Percentiles rank a stretch among this genome's conserved stretches.
phyloP scores from a whole-genome alignment of 2,797 vertebrate species.

The Melanotaenia pygmaea region DNA sequence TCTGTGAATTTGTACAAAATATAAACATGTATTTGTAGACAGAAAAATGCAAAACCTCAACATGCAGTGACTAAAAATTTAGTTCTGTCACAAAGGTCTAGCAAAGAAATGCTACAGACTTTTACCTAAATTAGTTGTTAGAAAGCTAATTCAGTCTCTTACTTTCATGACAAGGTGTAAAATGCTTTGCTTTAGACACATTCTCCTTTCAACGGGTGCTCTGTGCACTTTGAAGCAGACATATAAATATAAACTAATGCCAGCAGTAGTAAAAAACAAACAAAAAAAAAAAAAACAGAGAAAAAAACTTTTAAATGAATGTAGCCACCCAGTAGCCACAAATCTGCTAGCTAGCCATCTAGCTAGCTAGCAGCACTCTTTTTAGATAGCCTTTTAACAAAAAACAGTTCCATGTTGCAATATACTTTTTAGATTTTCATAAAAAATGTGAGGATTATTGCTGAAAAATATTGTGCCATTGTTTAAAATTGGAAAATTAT shows the following conservation, averaged over 20 bases:
- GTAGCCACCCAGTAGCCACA: not conserved
- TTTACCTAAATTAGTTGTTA: not conserved
- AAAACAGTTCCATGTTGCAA: not conserved
- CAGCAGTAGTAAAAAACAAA: not conserved
- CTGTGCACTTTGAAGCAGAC: not conserved
- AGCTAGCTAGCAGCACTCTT: not conserved
- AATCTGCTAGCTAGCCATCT: not conserved
- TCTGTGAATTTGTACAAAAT: slow-evolving; percentile 17
- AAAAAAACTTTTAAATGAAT: not conserved
- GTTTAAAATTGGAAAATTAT: not conserved
- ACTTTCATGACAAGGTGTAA: not conserved
- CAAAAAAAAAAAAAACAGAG: not conserved
- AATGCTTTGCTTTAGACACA: slow-evolving; percentile 1
- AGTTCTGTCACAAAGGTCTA: not conserved
- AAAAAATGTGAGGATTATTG: slow-evolving; percentile 2
- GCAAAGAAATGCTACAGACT: not conserved
- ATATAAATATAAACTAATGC: not conserved
- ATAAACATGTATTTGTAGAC: not conserved
- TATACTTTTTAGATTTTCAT: not conserved
- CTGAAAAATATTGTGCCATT: not conserved
- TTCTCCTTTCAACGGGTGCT: not conserved
- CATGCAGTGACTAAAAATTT: not conserved
- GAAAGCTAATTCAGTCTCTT: not conserved
- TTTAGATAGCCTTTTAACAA: not conserved
- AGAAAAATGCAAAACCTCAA: not conserved